Base-by-base conservation (phyloP, 2,797 vertebrate species). In the Lepilemur ruficaudatus region DNA sequence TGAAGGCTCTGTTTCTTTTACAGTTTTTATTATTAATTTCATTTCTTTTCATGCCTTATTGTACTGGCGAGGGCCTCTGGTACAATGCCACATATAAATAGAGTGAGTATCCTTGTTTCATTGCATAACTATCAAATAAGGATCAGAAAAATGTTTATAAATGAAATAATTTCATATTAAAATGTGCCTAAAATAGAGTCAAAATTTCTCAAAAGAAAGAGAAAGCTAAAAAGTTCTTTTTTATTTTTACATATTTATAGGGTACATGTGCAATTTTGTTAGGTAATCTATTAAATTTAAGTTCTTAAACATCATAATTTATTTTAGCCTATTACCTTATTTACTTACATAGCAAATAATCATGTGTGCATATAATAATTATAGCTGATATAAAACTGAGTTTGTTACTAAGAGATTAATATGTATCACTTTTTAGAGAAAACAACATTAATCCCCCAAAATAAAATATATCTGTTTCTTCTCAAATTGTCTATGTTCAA, bases 401-500 rank as follows among this genome's bases (percentile, higher is more conserved):
- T n/a, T 89, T n/a, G 61, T 97, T 97, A 30, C 10, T 59, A 14
- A 93, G 85, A 48, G 6, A 50, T 52, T 46, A 86, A 52, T 50
- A 11, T 43, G 23, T n/a, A 12, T 30, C 43, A 46, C 2, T 89
- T 89, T 94, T 81, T 25, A 72, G 35, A n/a, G 20, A 94, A 43
- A 92, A 50, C 2, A 70, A 72, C 5, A 65, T 5, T 35, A 55
- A 80, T 76, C 52, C 6, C n/a, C 88, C 48, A 18, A 59, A 70
- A 70, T 83, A 63, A 94, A 78, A 59, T 57, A n/a, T 17, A 35
- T 84, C 41, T 67, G 3, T 41, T 13, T 30, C 35, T 89, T 81
- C 15, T 84, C 48, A 93, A 50, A 43, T 65, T 72, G 30, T 70
- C 80, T 81, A 57, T 28, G 82, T 80, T 52, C 46, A 50, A 65